Evolutionary conservation across 2,113 vertebrate genomes (phyloP).

Genomic region (Chaetodon trifascialis): DNA sequence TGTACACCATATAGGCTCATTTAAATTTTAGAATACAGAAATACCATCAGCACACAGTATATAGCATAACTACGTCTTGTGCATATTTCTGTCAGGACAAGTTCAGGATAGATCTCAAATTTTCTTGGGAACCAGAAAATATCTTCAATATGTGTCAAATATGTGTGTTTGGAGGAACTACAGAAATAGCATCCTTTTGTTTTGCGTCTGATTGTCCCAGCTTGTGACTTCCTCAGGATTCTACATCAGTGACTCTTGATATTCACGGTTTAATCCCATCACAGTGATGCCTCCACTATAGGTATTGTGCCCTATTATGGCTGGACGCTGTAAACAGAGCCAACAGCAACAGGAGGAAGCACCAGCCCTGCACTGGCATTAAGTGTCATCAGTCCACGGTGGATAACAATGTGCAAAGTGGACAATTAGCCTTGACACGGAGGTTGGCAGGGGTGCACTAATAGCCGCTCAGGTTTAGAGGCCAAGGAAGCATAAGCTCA

Average conservation of each 20-base stretch:
- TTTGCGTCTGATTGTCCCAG: neutral
- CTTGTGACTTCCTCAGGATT: neutral
- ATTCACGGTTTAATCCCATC: slow-evolving; percentile 34
- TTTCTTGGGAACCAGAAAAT: neutral
- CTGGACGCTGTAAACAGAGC: neutral
- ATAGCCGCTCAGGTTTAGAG: slow-evolving; percentile 31
- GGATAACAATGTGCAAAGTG: slow-evolving; percentile 24
- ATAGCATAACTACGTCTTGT: neutral
- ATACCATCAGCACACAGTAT: neutral
- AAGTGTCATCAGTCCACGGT: neutral
- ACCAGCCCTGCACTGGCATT: neutral
- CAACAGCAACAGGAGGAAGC: slow-evolving; percentile 5
- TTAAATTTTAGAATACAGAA: too few species aligned
- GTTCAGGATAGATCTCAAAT: neutral
- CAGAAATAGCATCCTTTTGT: neutral
- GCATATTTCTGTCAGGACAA: neutral
- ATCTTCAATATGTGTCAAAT: neutral
- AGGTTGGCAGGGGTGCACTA: slow-evolving; percentile 9
- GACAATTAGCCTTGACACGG: slow-evolving; percentile 18
- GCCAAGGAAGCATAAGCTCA: neutral
- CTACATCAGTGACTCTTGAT: neutral
- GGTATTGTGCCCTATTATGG: slow-evolving; percentile 23
- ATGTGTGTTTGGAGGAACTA: neutral
- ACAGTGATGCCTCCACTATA: slow-evolving; percentile 7
- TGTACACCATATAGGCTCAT: neutral